These are phyloP conservation scores for Parazoanthus atlanticus DNA, from an alignment of 92 coral and sea anemone genomes.

Conservation along the genomic window DNA sequence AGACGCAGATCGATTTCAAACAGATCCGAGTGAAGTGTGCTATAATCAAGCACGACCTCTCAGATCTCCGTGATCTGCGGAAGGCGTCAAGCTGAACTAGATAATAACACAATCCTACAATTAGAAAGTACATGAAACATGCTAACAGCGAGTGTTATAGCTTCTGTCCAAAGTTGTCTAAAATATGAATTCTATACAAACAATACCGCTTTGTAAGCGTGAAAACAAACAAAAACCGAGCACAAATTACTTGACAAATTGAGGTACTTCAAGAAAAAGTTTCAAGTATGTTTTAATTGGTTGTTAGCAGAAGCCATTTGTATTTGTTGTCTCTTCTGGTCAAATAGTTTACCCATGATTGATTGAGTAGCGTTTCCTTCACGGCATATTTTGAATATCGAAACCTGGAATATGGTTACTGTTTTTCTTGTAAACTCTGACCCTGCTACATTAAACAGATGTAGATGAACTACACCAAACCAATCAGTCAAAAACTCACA, in stretches of 20 bases:
- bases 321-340: not conserved
- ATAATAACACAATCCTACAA: no score
- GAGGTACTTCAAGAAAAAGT: not conserved
- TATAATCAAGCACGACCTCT: constrained; percentile 26
- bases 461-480: no score
- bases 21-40: constrained; percentile 42
- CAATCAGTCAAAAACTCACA: no score
- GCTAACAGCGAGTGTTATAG: not conserved
- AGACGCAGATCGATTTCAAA: constrained; percentile 28
- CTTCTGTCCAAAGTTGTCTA: not conserved
- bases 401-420: not conserved
- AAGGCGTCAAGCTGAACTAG: constrained; percentile 1
- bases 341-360: not conserved
- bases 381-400: not conserved
- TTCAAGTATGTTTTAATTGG: not conserved
- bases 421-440: not conserved
- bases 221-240: not conserved
- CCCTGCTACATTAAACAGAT: not conserved
- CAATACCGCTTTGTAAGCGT: not conserved
- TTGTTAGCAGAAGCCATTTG: not conserved
- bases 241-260: not conserved
- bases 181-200: not conserved
- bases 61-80: constrained; percentile 15
- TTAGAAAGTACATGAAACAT: no score
- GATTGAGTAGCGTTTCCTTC: not conserved